phyloP scores from a whole-genome alignment of 2,888 invertebrate species.

The Invenusta paracnida region DNA sequence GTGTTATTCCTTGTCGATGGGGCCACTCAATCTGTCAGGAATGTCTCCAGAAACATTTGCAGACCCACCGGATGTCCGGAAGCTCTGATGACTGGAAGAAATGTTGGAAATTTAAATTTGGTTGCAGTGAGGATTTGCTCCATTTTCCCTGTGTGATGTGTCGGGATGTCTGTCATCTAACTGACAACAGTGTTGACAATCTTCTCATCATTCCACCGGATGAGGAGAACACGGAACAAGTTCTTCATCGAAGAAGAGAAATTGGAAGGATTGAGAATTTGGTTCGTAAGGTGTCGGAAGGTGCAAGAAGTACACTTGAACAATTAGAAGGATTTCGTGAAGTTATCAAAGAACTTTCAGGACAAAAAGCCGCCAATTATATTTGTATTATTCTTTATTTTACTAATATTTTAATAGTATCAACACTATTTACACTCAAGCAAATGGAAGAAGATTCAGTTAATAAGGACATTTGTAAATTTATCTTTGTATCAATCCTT shows the following conservation, averaged over 20 bases:
- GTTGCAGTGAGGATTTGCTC: neutral
- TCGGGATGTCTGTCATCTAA: neutral
- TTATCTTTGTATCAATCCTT: too few relatives aligned
- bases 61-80: neutral
- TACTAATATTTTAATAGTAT: too few relatives aligned
- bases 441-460: too few relatives aligned
- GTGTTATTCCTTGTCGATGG: slow-evolving; percentile 5
- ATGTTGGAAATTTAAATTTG: neutral
- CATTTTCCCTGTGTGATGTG: neutral
- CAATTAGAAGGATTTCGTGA: too few relatives aligned
- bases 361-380: too few relatives aligned
- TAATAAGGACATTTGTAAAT: too few relatives aligned
- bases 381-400: too few relatives aligned
- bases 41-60: neutral
- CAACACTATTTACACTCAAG: too few relatives aligned
- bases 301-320: too few relatives aligned
- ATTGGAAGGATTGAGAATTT: too few relatives aligned
- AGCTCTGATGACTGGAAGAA: neutral
- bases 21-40: neutral
- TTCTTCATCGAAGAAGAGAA: neutral
- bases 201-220: neutral
- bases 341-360: too few relatives aligned
- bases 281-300: too few relatives aligned
- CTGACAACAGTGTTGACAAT: neutral
- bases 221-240: neutral